phyloP scores from a whole-genome alignment of 2,797 vertebrate genomes.

The Anomalospiza imberbis region DNA sequence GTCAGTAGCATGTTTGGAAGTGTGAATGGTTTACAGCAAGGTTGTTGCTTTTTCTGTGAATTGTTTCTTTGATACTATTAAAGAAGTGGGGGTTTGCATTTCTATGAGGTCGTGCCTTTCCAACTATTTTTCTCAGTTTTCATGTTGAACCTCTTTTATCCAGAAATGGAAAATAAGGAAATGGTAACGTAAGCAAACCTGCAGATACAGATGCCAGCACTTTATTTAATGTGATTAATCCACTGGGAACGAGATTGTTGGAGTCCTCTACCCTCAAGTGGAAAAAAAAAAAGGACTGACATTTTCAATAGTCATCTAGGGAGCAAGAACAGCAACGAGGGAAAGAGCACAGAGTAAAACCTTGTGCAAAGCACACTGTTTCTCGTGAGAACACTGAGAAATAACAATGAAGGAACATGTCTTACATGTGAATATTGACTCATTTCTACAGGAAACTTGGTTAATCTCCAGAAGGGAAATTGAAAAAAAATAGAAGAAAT shows the following conservation, averaged over 20 bases:
- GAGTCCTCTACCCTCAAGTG: background rate
- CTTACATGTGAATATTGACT: background rate
- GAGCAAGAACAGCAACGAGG: background rate
- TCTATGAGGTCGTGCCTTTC: background rate
- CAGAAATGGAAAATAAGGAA: conserved; percentile 22
- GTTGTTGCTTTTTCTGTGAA: background rate
- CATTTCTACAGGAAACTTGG: background rate
- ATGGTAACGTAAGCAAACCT: background rate
- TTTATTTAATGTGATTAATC: background rate
- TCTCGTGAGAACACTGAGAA: background rate
- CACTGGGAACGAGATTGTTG: background rate
- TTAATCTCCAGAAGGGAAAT: conserved; percentile 3
- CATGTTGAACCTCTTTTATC: background rate
- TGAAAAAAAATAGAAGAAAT: background rate
- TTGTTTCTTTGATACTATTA: background rate
- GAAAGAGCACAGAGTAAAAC: background rate
- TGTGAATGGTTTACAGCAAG: background rate
- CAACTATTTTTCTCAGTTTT: background rate
- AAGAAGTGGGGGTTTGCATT: background rate
- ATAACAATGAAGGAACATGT: background rate
- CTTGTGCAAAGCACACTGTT: background rate
- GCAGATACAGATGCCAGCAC: background rate
- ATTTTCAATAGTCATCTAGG: background rate
- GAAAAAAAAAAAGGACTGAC: background rate
- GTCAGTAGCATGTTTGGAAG: background rate